Conservation (phyloP, 2,113 vertebrate species). For the Ramphastos sulfuratus region DNA sequence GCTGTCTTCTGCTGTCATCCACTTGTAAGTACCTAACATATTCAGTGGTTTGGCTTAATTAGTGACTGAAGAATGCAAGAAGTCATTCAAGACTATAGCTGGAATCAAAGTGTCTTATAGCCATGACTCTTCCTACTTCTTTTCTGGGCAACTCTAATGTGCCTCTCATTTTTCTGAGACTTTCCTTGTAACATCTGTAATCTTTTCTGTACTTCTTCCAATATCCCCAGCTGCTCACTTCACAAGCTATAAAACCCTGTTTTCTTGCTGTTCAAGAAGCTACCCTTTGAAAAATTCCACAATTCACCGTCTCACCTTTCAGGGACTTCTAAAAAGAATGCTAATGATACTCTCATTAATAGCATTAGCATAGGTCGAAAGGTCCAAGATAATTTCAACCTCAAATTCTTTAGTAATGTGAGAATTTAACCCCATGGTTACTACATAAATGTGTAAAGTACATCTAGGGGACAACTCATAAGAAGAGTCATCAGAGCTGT, state of each 20-base stretch:
- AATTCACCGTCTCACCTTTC: not conserved
- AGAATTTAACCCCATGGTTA: not conserved
- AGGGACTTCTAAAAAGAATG: not conserved
- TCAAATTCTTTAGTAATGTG: not conserved
- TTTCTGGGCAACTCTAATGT: not conserved
- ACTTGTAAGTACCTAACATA: not conserved
- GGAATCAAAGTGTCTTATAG: not conserved
- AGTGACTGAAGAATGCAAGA: not conserved
- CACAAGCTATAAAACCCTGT: not conserved
- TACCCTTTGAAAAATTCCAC: not conserved
- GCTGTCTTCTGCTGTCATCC: not conserved
- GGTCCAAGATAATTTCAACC: not conserved
- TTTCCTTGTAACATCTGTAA: not conserved
- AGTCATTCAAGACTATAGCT: not conserved
- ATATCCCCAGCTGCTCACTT: not conserved
- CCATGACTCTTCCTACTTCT: rapidly evolving
- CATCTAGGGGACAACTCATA: not conserved
- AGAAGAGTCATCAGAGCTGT: not conserved
- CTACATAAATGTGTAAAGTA: not conserved
- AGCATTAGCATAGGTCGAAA: not conserved
- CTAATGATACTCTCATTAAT: not conserved
- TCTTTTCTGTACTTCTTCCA: not conserved
- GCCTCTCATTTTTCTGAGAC: not conserved
- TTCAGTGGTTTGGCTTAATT: not conserved
- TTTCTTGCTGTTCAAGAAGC: not conserved